Base-by-base conservation (phyloP, 2,113 vertebrate genomes). In the Eubucco bourcierii region DNA sequence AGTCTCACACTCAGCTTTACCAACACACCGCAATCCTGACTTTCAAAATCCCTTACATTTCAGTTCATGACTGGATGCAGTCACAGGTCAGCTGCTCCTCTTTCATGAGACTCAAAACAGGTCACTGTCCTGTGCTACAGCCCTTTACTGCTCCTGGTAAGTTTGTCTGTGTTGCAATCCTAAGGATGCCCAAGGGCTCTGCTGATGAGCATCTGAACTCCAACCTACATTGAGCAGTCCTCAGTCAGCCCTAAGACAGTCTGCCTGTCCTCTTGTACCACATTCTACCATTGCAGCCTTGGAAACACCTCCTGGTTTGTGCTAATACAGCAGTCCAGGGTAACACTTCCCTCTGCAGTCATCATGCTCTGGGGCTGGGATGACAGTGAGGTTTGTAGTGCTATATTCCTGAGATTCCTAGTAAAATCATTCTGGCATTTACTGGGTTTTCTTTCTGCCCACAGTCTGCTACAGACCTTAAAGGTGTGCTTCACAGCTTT, bases 21-120 rank as follows among this genome's bases (percentile, higher is more conserved):
- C 68, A 72, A n/a, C 24, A 27, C 31, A 53, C 41, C 56, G 44
- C 66, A 94, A 20, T 37, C 68, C 64, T 34, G 47, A 78, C 53
- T 89, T 93, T 61, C 77, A 86, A 86, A 82, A 84, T 61, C 72
- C 37, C 39, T 41, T 50, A 41, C 60, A 80, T 84, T 92, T 87
- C 58, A 81, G 31, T 27, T 53, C 50, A 65, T 84, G 71, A 66
- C 68, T 87, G 53, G 66, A 61, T 68, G 47, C 34, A 61, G 44
- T 10, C 34, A 46, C 47, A 33, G 84, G 47, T 80, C 80, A 92
- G 21, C 4, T 7, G 3, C 23, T 37, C 12, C 50, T 23, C 44
- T 90, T 86, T 75, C 63, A 70, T 44, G 33, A 77, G 24, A 20
- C 29, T 75, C 73, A 64, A 67, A 92, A 80, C 37, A 87, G 74